phyloP scores from a whole-genome alignment of 1,140 invertebrate species.

The Drosophila bocki region DNA sequence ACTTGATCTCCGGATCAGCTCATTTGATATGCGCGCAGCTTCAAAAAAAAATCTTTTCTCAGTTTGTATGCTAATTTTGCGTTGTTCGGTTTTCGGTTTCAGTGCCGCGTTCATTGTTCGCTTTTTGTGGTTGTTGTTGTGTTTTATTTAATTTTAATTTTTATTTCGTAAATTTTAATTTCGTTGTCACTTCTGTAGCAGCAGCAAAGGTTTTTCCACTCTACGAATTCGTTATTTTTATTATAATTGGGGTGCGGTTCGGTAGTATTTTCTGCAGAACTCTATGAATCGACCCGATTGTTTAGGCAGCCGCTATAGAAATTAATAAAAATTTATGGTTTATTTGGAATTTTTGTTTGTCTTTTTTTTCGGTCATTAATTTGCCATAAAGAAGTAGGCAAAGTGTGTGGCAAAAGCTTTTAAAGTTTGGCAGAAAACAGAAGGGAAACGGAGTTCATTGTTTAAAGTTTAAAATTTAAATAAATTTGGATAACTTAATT shows the following conservation, averaged over 20 bases:
- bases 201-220: slow-evolving; percentile 65
- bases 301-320: slow-evolving; percentile 63
- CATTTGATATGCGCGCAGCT: slow-evolving; percentile 67
- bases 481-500: slow-evolving; percentile 18
- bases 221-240: slow-evolving; percentile 52
- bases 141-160: slow-evolving; percentile 83
- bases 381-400: slow-evolving; percentile 70
- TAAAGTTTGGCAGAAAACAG: slow-evolving; percentile 14
- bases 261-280: slow-evolving; percentile 71
- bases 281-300: slow-evolving; percentile 71
- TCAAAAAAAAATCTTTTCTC: slow-evolving; percentile 43
- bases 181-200: slow-evolving; percentile 80
- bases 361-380: slow-evolving; percentile 61
- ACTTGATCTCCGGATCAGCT: slow-evolving; percentile 35
- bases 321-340: slow-evolving; percentile 81
- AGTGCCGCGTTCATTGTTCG: slow-evolving; percentile 42
- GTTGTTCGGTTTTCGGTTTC: slow-evolving; percentile 39
- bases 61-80: slow-evolving; percentile 74
- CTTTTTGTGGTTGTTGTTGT: slow-evolving; percentile 22
- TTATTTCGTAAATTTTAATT: slow-evolving; percentile 83
- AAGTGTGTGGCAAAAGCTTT: slow-evolving; percentile 68
- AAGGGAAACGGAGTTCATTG: slow-evolving; percentile 10
- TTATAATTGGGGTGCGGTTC: slow-evolving; percentile 78
- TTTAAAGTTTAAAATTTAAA: neutral
- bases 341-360: slow-evolving; percentile 69